Evolutionary conservation across 2,888 invertebrate species (phyloP), one percentile per base, ranked within the genome.

Genomic region (Oxystoma pomonae): DNA sequence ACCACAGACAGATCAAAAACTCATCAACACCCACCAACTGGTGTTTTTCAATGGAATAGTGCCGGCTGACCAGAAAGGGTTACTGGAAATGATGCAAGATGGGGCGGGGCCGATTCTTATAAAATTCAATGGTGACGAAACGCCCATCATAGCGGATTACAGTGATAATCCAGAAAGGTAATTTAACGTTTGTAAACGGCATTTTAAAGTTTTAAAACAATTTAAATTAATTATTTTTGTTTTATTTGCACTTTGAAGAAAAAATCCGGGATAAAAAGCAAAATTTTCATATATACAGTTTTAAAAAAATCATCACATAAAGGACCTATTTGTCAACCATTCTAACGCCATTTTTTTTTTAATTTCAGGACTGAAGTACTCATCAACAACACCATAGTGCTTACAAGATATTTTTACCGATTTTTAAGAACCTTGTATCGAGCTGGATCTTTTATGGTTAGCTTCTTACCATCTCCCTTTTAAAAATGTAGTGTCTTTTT

Each of bases 291-390:
- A n/a, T n/a, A n/a, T n/a, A n/a, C n/a, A n/a, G n/a, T n/a, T n/a
- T n/a, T n/a, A n/a, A n/a, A n/a, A n/a, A n/a, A n/a, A n/a, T n/a
- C n/a, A n/a, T n/a, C n/a, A n/a, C n/a, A n/a, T n/a, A n/a, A n/a
- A n/a, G n/a, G n/a, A n/a, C n/a, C n/a, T n/a, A n/a, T n/a, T n/a
- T n/a, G n/a, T n/a, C n/a, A n/a, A n/a, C n/a, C n/a, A n/a, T n/a
- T n/a, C n/a, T n/a, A n/a, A n/a, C n/a, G n/a, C n/a, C n/a, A n/a
- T n/a, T n/a, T n/a, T n/a, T n/a, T n/a, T n/a, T n/a, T n/a, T n/a
- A n/a, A n/a, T n/a, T n/a, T 59, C 19, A 66, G 66, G 35, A 66
- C 66, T 1, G 64, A 66, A 58, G 64, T 20, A n/a, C 49, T 64
- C 17, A 66, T 66, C 1, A 64, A 64, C 56, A 66, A 66, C 49